Conservation (phyloP, 2,888 invertebrate genomes). For the Acrobasis suavella region DNA sequence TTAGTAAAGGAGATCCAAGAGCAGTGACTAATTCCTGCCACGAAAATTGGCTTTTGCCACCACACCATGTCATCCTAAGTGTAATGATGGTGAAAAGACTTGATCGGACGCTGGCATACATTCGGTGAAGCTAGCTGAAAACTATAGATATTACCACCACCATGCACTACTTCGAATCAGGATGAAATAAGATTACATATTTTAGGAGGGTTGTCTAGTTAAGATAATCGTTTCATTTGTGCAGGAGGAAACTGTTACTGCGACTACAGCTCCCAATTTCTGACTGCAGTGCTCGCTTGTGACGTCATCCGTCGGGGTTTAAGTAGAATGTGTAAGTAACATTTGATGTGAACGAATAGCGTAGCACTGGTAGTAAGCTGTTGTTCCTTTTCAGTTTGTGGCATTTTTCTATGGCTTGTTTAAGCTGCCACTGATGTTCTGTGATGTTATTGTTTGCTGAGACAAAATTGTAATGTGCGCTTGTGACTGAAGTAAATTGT, state of each 20-base stretch:
- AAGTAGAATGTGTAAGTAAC: slow-evolving; percentile 65
- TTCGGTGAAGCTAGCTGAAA: too few relatives aligned
- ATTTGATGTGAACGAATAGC: slow-evolving; percentile 18
- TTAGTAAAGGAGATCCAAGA: too few relatives aligned
- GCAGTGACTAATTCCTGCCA: too few relatives aligned
- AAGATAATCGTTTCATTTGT: slow-evolving; percentile 25
- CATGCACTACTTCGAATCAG: too few relatives aligned
- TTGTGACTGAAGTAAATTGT: neutral
- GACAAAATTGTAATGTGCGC: neutral
- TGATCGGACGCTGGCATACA: too few relatives aligned
- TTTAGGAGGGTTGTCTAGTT: too few relatives aligned
- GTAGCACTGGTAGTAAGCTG: slow-evolving; percentile 7
- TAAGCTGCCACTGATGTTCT: slow-evolving; percentile 5
- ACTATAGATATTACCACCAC: too few relatives aligned
- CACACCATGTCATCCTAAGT: too few relatives aligned
- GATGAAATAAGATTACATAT: too few relatives aligned
- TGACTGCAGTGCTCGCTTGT: slow-evolving; percentile 68
- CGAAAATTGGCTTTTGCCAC: too few relatives aligned
- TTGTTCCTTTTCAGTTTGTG: slow-evolving; percentile 29
- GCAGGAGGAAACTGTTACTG: slow-evolving; percentile 74
- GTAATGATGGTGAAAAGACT: too few relatives aligned
- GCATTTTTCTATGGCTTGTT: slow-evolving; percentile 26
- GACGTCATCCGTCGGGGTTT: slow-evolving; percentile 69
- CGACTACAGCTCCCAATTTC: slow-evolving; percentile 68
- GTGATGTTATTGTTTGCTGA: neutral